Evolutionary conservation across 2,113 vertebrate species (phyloP).

Genomic region (Dicrurus megarhynchus): DNA sequence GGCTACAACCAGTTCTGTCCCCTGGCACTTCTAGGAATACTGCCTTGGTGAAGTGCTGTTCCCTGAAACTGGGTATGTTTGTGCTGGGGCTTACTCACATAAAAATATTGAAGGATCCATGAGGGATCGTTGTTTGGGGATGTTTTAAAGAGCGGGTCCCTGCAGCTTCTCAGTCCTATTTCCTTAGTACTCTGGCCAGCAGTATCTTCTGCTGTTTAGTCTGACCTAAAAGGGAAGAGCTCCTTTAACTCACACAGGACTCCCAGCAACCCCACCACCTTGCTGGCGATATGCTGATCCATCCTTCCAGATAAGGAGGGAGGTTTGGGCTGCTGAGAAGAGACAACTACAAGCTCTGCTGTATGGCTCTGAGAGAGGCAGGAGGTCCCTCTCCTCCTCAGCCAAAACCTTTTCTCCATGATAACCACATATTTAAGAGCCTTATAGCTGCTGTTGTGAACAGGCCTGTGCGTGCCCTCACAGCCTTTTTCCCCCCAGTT

Average conservation of each 20-base stretch:
- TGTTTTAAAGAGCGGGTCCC: neutral
- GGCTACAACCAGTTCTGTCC: neutral
- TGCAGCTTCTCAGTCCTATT: neutral
- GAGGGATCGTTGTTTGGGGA: neutral
- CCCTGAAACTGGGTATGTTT: neutral
- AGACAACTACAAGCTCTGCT: neutral
- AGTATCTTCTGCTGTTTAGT: neutral
- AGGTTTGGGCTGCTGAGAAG: neutral
- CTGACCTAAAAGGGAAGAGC: neutral
- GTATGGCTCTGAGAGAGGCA: neutral
- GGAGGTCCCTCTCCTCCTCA: neutral
- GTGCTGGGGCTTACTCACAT: neutral
- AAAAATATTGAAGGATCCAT: neutral
- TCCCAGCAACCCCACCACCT: neutral
- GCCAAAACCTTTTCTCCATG: neutral
- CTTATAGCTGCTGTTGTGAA: neutral
- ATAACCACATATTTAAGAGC: neutral
- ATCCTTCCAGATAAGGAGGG: neutral
- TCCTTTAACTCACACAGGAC: neutral
- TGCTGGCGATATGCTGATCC: neutral
- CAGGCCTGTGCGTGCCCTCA: neutral
- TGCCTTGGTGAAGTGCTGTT: neutral
- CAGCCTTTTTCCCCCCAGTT: fast-evolving
- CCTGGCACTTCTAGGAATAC: neutral
- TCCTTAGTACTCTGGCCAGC: neutral